Percentiles rank a stretch among this genome's conserved stretches.
phyloP scores from a whole-genome alignment of 1,140 invertebrate species.

The Pseudomyrmex cubaensis region DNA sequence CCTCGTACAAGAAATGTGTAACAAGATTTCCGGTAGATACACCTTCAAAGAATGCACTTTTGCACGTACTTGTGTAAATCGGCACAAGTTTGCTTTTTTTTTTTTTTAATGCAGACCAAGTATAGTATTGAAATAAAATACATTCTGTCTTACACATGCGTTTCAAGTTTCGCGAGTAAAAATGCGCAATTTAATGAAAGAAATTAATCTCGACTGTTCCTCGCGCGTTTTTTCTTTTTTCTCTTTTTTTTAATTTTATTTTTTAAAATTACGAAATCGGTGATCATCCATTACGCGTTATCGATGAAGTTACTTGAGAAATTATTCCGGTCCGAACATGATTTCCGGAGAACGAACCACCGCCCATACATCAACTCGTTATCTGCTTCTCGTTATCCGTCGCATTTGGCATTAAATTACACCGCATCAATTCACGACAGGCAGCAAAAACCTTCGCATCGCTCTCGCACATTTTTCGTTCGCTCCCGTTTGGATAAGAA shows the following conservation, averaged over 20 bases:
- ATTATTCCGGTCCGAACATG: conserved; percentile 36
- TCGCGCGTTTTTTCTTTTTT: too few species aligned
- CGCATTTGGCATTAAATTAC: conserved; percentile 48
- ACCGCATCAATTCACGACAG: conserved; percentile 42
- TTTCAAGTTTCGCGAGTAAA: conserved; percentile 3
- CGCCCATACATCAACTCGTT: conserved; percentile 34
- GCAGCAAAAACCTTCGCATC: conserved; percentile 26
- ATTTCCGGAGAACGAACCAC: conserved; percentile 35
- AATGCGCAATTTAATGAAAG: background rate
- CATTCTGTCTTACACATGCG: background rate
- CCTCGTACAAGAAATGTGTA: conserved; percentile 4
- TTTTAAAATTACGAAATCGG: conserved; percentile 30
- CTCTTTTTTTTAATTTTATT: background rate
- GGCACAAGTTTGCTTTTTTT: too few species aligned
- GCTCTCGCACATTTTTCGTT: conserved; percentile 36
- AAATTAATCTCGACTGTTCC: background rate
- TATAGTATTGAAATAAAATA: background rate
- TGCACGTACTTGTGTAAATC: too few species aligned
- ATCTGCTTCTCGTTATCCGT: conserved; percentile 47
- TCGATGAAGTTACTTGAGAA: conserved; percentile 42
- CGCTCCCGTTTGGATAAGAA: conserved; percentile 29
- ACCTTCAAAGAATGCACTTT: background rate
- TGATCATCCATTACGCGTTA: conserved; percentile 42
- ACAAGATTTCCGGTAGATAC: background rate
- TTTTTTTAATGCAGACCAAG: too few species aligned